Evolutionary conservation across 2,113 vertebrate species (phyloP), one percentile per base, ranked within the genome.

Genomic region (Nothocercus nigrocapillus): DNA sequence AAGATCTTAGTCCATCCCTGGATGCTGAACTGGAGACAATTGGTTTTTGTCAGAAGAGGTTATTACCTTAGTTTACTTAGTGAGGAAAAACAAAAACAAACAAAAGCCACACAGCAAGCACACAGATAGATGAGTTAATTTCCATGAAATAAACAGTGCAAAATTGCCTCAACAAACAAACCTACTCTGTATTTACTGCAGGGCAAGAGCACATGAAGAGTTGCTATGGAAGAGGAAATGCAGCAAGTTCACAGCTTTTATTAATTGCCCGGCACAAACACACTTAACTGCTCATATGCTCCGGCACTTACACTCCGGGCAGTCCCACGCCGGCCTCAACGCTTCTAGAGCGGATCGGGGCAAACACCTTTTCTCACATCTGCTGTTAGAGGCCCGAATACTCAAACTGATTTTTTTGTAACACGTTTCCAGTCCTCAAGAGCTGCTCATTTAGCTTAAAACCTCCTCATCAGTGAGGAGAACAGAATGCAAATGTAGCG

Each of bases 311-410:
- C 6, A 0, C 15, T 16, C 54, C 27, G 4, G 28, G 49, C 72
- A 53, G 61, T 25, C 24, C 36, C 7, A 53, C 27, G 17, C 7
- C 13, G 7, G 1, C 18, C 45, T 53, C 27, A 28, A 85, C n/a
- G 25, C 16, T 38, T 30, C 32, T 42, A 47, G 0, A 0, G 64
- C 24, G 27, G 63, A n/a, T 0, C 0, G 9, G 54, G 64, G 32
- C 7, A 11, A 4, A 13, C 32, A 18, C 12, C 4, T 72, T 28
- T 30, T 38, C 34, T 38, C 47, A 28, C 7, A 27, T 27, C 25
- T 38, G 34, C 21, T 28, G 3, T 18, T 59, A 1, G 1, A 91
- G 44, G 34, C 38, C 28, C 47, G n/a, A 36, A 77, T 59, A 32
- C 59, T 53, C 30, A 27, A 25, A 47, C 27, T 3, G 2, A 34